Base-by-base conservation (phyloP, 2,113 vertebrate genomes). In the Perccottus glenii region DNA sequence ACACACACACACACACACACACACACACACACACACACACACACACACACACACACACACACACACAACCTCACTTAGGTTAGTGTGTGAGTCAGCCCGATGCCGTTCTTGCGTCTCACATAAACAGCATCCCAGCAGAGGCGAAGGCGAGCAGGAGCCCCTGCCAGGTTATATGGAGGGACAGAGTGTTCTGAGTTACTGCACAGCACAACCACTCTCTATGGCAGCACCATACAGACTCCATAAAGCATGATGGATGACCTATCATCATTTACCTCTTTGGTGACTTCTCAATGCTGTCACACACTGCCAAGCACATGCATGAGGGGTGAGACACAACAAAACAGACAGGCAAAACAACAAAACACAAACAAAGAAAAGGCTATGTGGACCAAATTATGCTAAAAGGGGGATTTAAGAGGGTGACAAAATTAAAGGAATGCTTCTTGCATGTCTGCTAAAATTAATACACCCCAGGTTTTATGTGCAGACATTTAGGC, bases 251-350 rank as follows among this genome's bases (percentile, higher is more conserved):
- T 90, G 88, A 91, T 90, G 89, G 88, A 91, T 90, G 87, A 83
- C 82, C 88, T 70, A 89, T 91, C 89, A 90, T 90, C 85, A 89
- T 90, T 89, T 91, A 91, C 88, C 89, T 89, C 88, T 90, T 89
- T 91, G 89, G 89, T 90, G 89, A 89, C 89, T 89, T 89, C 83
- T 90, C 89, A 91, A 87, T 87, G 86, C 87, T 88, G 84, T 88
- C 84, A 92, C 83, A 85, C 81, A 72, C 85, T 52, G 27, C 69
- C 80, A 84, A 75, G 78, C 89, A 85, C 86, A 82, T 85, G 86
- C 88, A 70, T 78, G 83, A 82, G 78, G 82, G 81, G 79, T 79
- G 74, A 86, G 81, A 73, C 76, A 59, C 84, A 85, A 53, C 67
- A 67, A 80, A 78, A 84, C 76, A 86, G 83, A 86, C 77, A 77